Base-by-base conservation (phyloP, 2,797 vertebrate genomes). In the Lacerta agilis region DNA sequence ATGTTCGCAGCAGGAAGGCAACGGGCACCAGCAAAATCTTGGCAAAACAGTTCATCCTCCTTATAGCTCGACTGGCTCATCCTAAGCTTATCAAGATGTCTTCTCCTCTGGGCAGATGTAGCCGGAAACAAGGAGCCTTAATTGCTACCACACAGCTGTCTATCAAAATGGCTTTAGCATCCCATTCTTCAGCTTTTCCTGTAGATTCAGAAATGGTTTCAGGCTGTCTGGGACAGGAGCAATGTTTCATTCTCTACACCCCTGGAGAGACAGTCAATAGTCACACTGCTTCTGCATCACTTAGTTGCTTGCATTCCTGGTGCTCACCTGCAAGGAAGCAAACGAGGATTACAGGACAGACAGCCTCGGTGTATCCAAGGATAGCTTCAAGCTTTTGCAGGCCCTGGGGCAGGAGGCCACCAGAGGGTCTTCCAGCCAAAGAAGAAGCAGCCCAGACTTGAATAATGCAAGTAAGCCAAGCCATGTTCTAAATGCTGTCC, bases 1-100 rank as follows among this genome's bases (percentile, higher is more conserved):
- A 89, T 89, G 83, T 89, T 89, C 88, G 75, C 88, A 89, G 88
- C 88, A 76, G 88, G 88, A 76, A 76, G 27, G 83, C 77, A 66
- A 75, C 25, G 55, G 87, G 77, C 83, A 81, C 58, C 45, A 89
- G 69, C 33, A 49, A 82, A 75, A 15, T 76, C 78, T 85, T 85
- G 69, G 88, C 83, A 67, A 55, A 81, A 55, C 27, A 49, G n/a
- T 66, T 85, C 79, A 67, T 81, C 83, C 45, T 81, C 83, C 45
- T 81, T 85, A 58, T 36, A 49, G 85, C 38, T 80, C 55, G 29
- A 66, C 83, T 81, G 83, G 69, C 71, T 89, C 87, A 58, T 55
- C 43, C 76, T 77, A 76, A 67, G 83, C 64, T 69, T 85, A 85
- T 85, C 78, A 23, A 89, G 69, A 67, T 85, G 58, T 55, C 83